Base-by-base conservation (phyloP, 2,797 vertebrate species). In the Tokudaia muenninki region DNA sequence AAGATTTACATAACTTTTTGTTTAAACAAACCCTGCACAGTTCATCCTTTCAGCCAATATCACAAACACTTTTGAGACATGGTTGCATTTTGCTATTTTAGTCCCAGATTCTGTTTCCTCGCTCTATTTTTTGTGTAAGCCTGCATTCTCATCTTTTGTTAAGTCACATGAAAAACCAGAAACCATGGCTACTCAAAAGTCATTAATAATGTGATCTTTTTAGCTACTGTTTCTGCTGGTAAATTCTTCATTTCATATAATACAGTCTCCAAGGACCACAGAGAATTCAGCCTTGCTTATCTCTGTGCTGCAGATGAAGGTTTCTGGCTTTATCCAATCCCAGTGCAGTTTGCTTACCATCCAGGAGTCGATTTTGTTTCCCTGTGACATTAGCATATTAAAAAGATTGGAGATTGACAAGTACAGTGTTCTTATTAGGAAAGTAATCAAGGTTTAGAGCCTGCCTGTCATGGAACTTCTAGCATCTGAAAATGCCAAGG, bases 391-490 rank as follows among this genome's bases (percentile, higher is more conserved):
- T 98, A 98, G 95, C 14, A 22, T 88, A 92, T 97, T 96, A 97
- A 98, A 94, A 86, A 97, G 91, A 98, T 84, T 93, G 95, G 92
- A 97, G 93, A 97, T 80, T 97, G 97, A 98, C 78, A 97, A 97
- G 93, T 93, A 52, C 90, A 94, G 26, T 90, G 31, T 91, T 97
- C 81, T 97, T 98, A 98, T 97, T 88, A 94, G 92, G 82, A 96
- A 98, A 98, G 44, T 98, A 98, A 98, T 98, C 94, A 98, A 98
- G 93, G 57, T 95, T 98, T 98, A 96, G 75, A 96, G 78, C 37
- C 2, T 95, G 29, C 95, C 50, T 96, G 4, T 94, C 90, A 90
- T 72, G 63, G 91, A 95, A 98, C 92, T 37, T 82, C 41, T 92
- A 94, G 96, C 50, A 65, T 78, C 86, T 81, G 72, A 94, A 93